Percentiles rank a stretch among this genome's conserved stretches.
Conservation (phyloP, 1,140 invertebrate species). For the Hormaphis cornu region DNA sequence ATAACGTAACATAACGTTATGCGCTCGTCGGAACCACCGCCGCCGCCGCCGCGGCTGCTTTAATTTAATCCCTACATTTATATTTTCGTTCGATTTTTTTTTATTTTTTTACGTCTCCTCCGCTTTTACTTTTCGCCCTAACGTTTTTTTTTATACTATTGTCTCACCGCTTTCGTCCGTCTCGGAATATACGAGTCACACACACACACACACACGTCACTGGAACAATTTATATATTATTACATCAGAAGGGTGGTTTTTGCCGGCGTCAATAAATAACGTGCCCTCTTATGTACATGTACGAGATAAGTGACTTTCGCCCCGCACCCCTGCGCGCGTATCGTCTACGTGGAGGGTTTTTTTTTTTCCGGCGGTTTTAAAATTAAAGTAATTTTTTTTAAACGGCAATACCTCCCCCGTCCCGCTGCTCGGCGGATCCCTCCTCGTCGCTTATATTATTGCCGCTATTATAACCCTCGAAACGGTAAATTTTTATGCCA, state of each 20-base stretch:
- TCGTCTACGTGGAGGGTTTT: neutral
- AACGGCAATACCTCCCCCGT: slow-evolving; percentile 25
- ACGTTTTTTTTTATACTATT: neutral
- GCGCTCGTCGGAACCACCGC: slow-evolving; percentile 4
- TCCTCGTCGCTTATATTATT: neutral
- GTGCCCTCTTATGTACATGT: slow-evolving; percentile 19
- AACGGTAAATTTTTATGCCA: slow-evolving; percentile 31
- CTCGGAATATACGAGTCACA: too few relatives aligned
- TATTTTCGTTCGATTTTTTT: slow-evolving; percentile 9
- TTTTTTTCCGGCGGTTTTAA: slow-evolving; percentile 30
- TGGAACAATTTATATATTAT: neutral
- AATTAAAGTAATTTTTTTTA: slow-evolving; percentile 33
- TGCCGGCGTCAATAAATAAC: slow-evolving; percentile 28
- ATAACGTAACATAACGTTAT: too few relatives aligned
- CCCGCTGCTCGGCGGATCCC: neutral
- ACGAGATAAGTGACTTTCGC: slow-evolving; percentile 30
- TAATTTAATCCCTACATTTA: slow-evolving; percentile 25
- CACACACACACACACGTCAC: neutral
- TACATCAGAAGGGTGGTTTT: too few relatives aligned
- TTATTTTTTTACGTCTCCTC: too few relatives aligned
- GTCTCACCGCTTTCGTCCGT: too few relatives aligned
- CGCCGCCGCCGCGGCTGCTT: neutral
- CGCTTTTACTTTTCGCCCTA: neutral
- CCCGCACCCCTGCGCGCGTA: neutral
- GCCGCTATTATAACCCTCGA: neutral